Evolutionary conservation across 1,140 invertebrate genomes (phyloP).

Genomic region (Drosophila mauritiana): DNA sequence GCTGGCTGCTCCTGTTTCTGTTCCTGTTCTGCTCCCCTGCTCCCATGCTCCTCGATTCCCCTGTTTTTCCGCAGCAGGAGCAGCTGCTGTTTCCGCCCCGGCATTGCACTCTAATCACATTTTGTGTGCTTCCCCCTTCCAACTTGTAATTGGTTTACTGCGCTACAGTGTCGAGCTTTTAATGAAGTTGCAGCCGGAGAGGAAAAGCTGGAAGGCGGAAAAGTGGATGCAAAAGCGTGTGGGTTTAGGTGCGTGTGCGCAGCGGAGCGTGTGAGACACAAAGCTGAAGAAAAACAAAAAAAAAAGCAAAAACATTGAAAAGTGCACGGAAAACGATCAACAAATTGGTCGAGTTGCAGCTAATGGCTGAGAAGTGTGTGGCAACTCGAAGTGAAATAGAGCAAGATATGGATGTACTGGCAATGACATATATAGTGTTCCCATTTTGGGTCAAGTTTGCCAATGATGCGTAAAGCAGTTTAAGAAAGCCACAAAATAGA

Average conservation of each 20-base stretch:
- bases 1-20: conserved; percentile 2
- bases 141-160: conserved; percentile 74
- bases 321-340: conserved; percentile 39
- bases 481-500: background rate
- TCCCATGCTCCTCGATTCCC: background rate
- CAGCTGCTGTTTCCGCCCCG: conserved; percentile 35
- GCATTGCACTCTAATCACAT: conserved; percentile 78
- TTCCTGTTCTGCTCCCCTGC: conserved; percentile 1
- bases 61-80: conserved; percentile 10
- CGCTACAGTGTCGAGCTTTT: conserved; percentile 61
- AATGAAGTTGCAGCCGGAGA: conserved; percentile 59
- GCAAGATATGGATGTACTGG: too few species aligned
- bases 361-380: conserved; percentile 38
- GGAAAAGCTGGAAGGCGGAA: conserved; percentile 5
- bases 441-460: conserved; percentile 16
- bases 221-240: background rate
- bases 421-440: background rate
- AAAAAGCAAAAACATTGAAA: background rate
- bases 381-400: background rate
- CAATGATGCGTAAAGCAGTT: background rate
- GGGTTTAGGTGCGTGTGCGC: background rate
- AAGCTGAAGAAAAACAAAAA: background rate
- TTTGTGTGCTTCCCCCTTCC: conserved; percentile 41
- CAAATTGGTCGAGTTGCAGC: conserved; percentile 45
- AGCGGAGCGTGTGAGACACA: background rate